Evolutionary conservation across 2,797 vertebrate genomes (phyloP), one percentile per base, ranked within the genome.

Genomic region (Rhinichthys osculus): DNA sequence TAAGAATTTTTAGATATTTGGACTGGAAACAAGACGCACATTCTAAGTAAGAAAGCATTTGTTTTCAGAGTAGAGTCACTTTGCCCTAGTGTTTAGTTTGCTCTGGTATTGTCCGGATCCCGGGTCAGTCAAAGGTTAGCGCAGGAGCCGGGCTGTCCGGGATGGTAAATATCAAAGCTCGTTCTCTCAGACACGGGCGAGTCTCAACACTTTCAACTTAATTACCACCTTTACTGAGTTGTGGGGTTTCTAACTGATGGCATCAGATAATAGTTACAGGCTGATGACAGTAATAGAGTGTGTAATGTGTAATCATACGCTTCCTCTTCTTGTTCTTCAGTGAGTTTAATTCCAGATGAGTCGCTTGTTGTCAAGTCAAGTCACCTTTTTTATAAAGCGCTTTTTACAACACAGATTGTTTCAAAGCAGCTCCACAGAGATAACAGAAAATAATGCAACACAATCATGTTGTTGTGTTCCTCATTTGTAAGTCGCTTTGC

Each of bases 111-210:
- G 72, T 78, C 40, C 81, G 72, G 78, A 85, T 85, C 33, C 9
- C 23, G 69, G 89, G 87, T 85, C 88, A 88, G 71, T 78, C 42
- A 79, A 62, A 80, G 89, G 84, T 89, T 76, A 81, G 66, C 2
- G 64, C 21, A 72, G 83, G 87, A 90, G 87, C 81, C 86, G 88
- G 77, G 30, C 81, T 80, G 86, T 87, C 84, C 78, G 66, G n/a
- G 71, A 77, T 78, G 71, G 84, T 85, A 87, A 86, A 83, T 88
- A 84, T 87, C 86, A 90, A 88, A 86, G 84, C n/a, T 73, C 70
- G 42, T 81, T 3, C 80, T 81, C 72, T 88, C 35, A 82, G 87
- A 78, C 83, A 50, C 59, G 47, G 35, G 17, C 67, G 35, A 69
- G 72, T 67, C 71, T 69, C 35, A 7, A 70, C 71, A 59, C 17